phyloP scores from a whole-genome alignment of 2,888 invertebrate genomes.

The Eupithecia insigniata region DNA sequence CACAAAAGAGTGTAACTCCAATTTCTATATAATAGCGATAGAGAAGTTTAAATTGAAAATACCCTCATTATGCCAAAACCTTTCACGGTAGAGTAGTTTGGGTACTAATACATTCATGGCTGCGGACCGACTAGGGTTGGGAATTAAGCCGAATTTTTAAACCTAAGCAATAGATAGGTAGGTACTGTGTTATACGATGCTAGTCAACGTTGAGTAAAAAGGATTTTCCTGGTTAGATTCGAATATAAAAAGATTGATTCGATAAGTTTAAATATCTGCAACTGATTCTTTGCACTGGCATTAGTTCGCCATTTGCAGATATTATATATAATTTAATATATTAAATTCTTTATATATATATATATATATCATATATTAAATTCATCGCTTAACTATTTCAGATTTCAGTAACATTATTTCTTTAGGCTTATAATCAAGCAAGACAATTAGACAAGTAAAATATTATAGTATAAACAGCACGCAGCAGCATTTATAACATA shows the following conservation, averaged over 20 bases:
- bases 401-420: too few relatives aligned
- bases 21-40: constrained; percentile 43
- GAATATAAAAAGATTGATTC: background rate
- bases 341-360: too few relatives aligned
- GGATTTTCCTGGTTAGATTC: background rate
- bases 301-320: background rate
- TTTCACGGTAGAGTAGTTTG: constrained; percentile 48
- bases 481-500: too few relatives aligned
- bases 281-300: background rate
- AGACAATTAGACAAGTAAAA: too few relatives aligned
- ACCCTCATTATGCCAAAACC: constrained; percentile 51
- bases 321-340: too few relatives aligned
- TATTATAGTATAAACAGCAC: too few relatives aligned
- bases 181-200: background rate
- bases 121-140: constrained; percentile 26
- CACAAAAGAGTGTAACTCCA: constrained; percentile 39
- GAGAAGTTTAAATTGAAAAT: constrained; percentile 47
- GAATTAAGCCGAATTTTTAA: constrained; percentile 13
- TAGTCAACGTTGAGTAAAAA: background rate
- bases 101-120: constrained; percentile 43
- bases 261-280: background rate
- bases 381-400: too few relatives aligned
- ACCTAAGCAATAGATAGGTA: background rate
- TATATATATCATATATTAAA: too few relatives aligned
- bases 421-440: too few relatives aligned